Evolutionary conservation across 1,140 invertebrate genomes (phyloP), one percentile per base, ranked within the genome.

Genomic region (Onthophagus taurus): DNA sequence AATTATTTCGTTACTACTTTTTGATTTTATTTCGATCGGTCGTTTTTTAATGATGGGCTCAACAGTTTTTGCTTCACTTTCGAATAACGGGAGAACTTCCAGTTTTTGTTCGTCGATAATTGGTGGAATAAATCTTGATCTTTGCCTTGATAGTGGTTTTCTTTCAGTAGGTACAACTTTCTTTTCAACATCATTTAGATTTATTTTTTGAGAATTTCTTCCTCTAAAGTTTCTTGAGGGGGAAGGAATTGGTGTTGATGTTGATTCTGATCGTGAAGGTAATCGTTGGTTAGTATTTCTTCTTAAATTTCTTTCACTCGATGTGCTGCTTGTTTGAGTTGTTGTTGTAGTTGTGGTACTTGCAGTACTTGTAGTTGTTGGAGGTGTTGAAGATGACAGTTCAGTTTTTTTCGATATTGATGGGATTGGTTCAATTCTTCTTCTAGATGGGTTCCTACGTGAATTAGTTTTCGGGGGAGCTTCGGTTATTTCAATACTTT

Each of bases 81-180:
- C 60, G 42, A 61, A 61, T 20, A 61, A 43, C 2, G 60, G 60
- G 20, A 61, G 41, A 2, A 61, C 58, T 49, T 61, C 60, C 19
- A 61, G 36, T 45, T 59, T 57, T 13, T 50, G 42, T 47, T 61
- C 58, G 18, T 61, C 54, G 16, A 61, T 49, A 7, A 47, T 44
- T 44, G 54, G 50, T 7, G 52, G 49, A 2, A 43, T 20, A 7
- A 49, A 47, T 44, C 50, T 45, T 12, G 47, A 43, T 41, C 55
- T 42, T 23, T 30, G 31, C 17, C 52, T 47, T 11, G 11, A 12
- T 7, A 9, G 4, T 23, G 19, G 5, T 12, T 7, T 3, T 1
- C 12, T 13, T 20, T 37, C 35, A 21, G 12, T 37, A 18, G 13
- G 18, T 14, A 14, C 2, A 9, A 0, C 19, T 20, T 23, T 37